These are phyloP conservation scores for Phymatocera aterrima DNA, from an alignment of 2,888 invertebrate genomes.

Conservation along the genomic window DNA sequence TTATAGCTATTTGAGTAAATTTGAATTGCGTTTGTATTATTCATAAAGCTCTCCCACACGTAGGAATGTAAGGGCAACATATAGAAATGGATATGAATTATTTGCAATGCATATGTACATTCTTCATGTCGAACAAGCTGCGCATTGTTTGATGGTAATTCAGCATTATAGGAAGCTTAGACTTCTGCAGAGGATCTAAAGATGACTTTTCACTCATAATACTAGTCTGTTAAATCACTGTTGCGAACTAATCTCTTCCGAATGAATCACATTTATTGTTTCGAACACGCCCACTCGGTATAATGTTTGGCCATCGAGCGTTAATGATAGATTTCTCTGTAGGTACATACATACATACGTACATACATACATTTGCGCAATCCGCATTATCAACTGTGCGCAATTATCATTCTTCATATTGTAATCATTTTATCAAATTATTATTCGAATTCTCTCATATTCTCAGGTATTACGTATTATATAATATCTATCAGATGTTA, in stretches of 20 bases:
- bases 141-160: conserved; percentile 29
- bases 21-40: background rate
- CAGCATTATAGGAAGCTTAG: conserved; percentile 2
- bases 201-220: conserved; percentile 22
- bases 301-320: background rate
- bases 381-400: background rate
- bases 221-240: conserved; percentile 22
- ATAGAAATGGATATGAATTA: background rate
- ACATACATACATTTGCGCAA: background rate
- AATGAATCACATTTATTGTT: background rate
- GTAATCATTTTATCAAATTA: background rate
- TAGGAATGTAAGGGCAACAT: background rate
- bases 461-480: no score
- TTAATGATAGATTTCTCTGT: no score
- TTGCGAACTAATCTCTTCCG: background rate
- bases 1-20: no score
- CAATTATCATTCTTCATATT: background rate
- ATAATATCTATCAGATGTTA: background rate
- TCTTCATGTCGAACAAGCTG: background rate
- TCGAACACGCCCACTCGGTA: background rate
- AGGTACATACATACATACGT: no score
- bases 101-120: background rate
- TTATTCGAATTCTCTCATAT: background rate
- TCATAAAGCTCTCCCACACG: no score
- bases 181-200: background rate